Base-by-base conservation (phyloP, 1,140 invertebrate genomes). In the Eupeodes corollae region DNA sequence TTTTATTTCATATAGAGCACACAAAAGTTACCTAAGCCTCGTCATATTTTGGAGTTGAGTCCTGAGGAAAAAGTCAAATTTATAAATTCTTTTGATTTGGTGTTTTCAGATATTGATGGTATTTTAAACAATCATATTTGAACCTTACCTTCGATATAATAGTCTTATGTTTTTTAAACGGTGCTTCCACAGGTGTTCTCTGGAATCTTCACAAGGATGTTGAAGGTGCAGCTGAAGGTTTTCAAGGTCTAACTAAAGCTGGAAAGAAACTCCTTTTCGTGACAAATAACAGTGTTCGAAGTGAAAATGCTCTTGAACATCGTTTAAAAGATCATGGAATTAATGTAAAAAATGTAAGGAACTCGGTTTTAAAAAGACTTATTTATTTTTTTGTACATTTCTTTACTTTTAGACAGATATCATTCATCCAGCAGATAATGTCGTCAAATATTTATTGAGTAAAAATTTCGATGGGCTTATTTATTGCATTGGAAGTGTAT, bases 181-280 rank as follows among this genome's bases (percentile, higher is more conserved):
- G 15, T 32, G n/a, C 32, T 19, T 30, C 37, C 3, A 39, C 48
- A 79, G 82, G 82, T 53, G 82, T 84, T 2, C 51, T 84, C 15
- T 83, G 80, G 78, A 43, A 43, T 51, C 3, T 57, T 56, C 3
- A 52, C 52, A 56, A 33, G 47, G 56, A 68, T 1, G 62, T 83
- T 1, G 66, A 71, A 5, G 73, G 74, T 1, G 71, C 73, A 2
- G 57, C 70, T 0, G 70, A 76, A 5, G 72, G 74, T 18, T 66
- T 80, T 37, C 57, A 58, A 12, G 62, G 68, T 19, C 71, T 86
- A 31, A 63, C 74, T 48, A 53, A 70, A 6, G 55, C 77, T 40
- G 83, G 82, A 1, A 89, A 89, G 61, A 73, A 72, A 41, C 62
- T 87, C 0, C 73, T 79, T 46, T 80, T 79, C 49, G 73, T 88